Evolutionary conservation across 2,888 invertebrate species (phyloP).

Genomic region (Machimus rusticus): DNA sequence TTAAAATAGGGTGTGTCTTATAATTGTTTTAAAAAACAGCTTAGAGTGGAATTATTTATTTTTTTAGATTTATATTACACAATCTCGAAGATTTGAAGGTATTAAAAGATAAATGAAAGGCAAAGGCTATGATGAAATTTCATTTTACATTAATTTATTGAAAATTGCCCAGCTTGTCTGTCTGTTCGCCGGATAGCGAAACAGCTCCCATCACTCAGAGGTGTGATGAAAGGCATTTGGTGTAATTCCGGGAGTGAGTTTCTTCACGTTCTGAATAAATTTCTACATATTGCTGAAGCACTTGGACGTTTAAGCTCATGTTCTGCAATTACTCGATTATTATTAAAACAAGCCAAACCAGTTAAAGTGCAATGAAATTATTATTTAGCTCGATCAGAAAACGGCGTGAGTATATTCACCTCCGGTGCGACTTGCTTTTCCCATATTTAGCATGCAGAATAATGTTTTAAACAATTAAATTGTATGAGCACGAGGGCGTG

Average conservation of each 20-base stretch:
- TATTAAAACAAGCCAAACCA: neutral
- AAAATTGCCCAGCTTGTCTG: neutral
- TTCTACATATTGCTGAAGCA: neutral
- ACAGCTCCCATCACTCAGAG: neutral
- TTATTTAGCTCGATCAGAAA: neutral
- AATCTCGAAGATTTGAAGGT: neutral
- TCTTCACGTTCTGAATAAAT: neutral
- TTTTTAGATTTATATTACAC: no score
- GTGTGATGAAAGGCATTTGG: neutral
- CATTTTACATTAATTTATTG: neutral
- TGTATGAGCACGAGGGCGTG: neutral
- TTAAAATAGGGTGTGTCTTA: no score
- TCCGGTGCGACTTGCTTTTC: neutral
- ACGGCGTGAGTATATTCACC: slow-evolving; percentile 1
- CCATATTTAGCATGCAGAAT: slow-evolving; percentile 15
- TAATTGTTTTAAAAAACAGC: no score
- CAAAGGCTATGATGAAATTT: neutral
- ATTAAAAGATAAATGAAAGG: neutral
- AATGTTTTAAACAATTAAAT: slow-evolving; percentile 3
- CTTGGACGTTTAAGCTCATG: neutral
- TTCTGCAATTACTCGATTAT: neutral
- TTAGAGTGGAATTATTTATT: no score
- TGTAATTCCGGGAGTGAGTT: neutral
- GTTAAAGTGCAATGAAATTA: neutral
- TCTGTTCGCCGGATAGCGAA: neutral